Percentiles rank a stretch among this genome's conserved stretches.
Evolutionary conservation across 2,888 invertebrate species (phyloP).

Genomic region (Athalia rosae): DNA sequence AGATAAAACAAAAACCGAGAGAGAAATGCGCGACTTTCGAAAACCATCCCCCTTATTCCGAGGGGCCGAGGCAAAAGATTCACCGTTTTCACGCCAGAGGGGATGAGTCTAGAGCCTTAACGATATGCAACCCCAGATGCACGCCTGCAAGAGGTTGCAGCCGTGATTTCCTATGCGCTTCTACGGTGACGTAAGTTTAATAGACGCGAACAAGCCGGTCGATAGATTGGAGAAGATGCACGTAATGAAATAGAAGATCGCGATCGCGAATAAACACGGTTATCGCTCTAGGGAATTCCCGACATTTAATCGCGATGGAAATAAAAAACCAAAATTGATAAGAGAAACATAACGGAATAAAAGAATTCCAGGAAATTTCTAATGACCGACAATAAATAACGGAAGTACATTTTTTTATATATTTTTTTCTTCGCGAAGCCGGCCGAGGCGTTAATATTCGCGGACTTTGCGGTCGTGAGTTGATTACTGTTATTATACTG

Average conservation of each 20-base stretch:
- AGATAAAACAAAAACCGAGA: too few species aligned
- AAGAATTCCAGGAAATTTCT: constrained; percentile 19
- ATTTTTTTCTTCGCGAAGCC: constrained; percentile 1
- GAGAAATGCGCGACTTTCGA: too few species aligned
- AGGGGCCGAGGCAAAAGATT: background rate
- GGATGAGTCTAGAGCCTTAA: constrained; percentile 32
- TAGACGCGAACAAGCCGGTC: too few species aligned
- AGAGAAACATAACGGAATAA: background rate
- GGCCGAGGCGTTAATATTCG: constrained; percentile 25
- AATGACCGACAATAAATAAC: constrained; percentile 1
- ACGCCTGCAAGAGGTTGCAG: constrained; percentile 13
- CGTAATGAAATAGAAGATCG: too few species aligned
- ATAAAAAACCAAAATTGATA: too few species aligned
- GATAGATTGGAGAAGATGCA: too few species aligned
- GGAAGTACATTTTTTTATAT: background rate
- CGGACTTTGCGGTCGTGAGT: background rate
- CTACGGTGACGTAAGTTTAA: too few species aligned
- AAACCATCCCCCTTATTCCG: background rate
- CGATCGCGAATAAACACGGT: too few species aligned
- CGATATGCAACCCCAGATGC: constrained; percentile 36
- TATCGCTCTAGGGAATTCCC: too few species aligned
- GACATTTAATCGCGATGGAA: too few species aligned
- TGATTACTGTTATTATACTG: constrained; percentile 41
- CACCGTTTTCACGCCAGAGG: constrained; percentile 34
- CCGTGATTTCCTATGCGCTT: background rate